Conservation (phyloP, 2,888 invertebrate species). For the Pseudolycoriella hygida region DNA sequence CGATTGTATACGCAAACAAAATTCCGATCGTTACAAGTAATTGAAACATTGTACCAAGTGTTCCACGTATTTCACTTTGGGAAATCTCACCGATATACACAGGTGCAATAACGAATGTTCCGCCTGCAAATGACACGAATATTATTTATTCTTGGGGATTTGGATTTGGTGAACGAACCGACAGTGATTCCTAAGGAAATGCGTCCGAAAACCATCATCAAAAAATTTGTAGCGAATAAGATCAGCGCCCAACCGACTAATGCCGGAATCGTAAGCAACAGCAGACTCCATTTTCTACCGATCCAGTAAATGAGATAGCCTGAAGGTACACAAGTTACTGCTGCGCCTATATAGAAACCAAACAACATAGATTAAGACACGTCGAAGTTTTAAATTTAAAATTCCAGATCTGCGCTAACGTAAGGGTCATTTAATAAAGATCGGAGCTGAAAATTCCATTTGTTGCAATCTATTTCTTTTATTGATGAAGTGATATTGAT, state of each 20-base stretch:
- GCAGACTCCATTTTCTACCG: constrained; percentile 48
- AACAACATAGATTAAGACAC: too few species aligned
- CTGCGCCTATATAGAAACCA: constrained; percentile 35
- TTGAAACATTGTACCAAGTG: constrained; percentile 74
- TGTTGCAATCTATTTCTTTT: too few species aligned
- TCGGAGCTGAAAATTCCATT: too few species aligned
- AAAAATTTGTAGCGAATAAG: constrained; percentile 46
- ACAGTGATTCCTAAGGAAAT: constrained; percentile 22
- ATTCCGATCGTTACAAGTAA: constrained; percentile 72
- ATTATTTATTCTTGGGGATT: too few species aligned
- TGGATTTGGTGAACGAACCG: too few species aligned
- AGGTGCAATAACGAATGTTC: constrained; percentile 67
- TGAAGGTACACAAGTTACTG: constrained; percentile 51
- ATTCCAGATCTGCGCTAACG: too few species aligned
- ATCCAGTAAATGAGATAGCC: constrained; percentile 50
- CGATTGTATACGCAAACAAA: constrained; percentile 54
- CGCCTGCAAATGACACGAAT: constrained; percentile 23
- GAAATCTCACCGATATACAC: constrained; percentile 76
- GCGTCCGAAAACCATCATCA: constrained; percentile 24
- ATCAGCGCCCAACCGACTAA: constrained; percentile 58
- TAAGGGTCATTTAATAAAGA: too few species aligned
- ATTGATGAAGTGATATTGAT: too few species aligned
- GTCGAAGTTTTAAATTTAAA: too few species aligned
- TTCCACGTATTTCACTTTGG: constrained; percentile 64
- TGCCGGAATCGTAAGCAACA: constrained; percentile 38